phyloP scores from a whole-genome alignment of 2,888 invertebrate genomes.

The Tineola bisselliella region DNA sequence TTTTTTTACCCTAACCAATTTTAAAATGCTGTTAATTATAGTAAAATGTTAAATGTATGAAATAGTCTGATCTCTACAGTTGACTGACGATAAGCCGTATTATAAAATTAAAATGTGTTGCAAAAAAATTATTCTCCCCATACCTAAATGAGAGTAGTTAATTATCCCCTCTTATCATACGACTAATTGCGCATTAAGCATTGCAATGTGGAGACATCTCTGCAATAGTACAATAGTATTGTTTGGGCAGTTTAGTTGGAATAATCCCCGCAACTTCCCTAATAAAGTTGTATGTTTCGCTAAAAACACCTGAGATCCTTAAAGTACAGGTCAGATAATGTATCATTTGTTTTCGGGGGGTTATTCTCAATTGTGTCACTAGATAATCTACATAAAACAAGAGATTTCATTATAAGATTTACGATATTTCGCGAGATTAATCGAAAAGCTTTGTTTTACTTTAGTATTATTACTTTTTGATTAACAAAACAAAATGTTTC shows the following conservation, averaged over 20 bases:
- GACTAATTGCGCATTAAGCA: not conserved
- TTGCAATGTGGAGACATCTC: not conserved
- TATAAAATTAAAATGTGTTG: too few relatives aligned
- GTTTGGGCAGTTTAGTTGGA: not conserved
- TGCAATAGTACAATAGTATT: not conserved
- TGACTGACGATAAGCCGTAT: too few relatives aligned
- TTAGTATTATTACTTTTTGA: too few relatives aligned
- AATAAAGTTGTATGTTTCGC: not conserved
- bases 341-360: not conserved
- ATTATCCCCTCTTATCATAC: not conserved
- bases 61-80: too few relatives aligned
- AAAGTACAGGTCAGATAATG: not conserved
- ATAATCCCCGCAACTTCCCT: slow-evolving; percentile 8
- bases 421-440: not conserved
- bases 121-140: too few relatives aligned
- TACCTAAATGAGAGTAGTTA: too few relatives aligned
- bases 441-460: too few relatives aligned
- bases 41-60: too few relatives aligned
- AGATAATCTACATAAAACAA: not conserved
- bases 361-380: not conserved
- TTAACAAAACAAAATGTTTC: too few relatives aligned
- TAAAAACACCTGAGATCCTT: slow-evolving; percentile 8
- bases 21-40: too few relatives aligned
- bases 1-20: too few relatives aligned
- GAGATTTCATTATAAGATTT: not conserved